Evolutionary conservation across 2,797 vertebrate species (phyloP).

Genomic region (Neosilurus mollespiculum): DNA sequence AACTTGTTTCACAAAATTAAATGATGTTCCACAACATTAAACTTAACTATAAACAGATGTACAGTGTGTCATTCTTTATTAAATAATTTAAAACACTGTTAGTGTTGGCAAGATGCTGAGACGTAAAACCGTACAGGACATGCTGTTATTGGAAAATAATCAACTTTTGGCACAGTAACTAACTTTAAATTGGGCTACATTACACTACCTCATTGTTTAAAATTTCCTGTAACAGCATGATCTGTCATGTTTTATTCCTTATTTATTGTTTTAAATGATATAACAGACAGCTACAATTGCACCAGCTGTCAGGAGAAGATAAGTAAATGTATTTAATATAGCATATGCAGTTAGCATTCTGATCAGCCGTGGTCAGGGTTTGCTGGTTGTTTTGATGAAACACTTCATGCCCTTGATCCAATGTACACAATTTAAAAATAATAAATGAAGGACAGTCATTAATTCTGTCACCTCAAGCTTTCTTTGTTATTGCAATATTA

Average conservation of each 20-base stretch:
- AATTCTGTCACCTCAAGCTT: not conserved
- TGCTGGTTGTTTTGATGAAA: not conserved
- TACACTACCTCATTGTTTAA: not conserved
- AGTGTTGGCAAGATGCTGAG: not conserved
- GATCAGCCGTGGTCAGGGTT: not conserved
- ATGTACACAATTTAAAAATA: not conserved
- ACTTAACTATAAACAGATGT: conserved; percentile 2
- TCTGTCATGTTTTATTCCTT: conserved; percentile 9
- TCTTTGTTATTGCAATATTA: not conserved
- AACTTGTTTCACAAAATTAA: not conserved
- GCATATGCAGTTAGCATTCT: not conserved
- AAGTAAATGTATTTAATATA: not conserved
- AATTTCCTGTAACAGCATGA: not conserved
- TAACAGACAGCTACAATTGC: not conserved
- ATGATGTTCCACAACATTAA: conserved; percentile 1
- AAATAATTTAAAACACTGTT: not conserved
- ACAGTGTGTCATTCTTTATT: not conserved
- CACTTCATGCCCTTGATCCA: not conserved
- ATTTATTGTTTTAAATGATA: conserved; percentile 3
- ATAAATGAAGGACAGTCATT: not conserved
- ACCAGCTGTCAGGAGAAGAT: not conserved
- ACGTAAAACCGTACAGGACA: not conserved
- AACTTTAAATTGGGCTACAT: not conserved
- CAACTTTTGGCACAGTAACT: not conserved
- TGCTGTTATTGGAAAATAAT: not conserved